Evolutionary conservation across 2,888 invertebrate species (phyloP).

Genomic region (Chaetogeoica ovagalla): DNA sequence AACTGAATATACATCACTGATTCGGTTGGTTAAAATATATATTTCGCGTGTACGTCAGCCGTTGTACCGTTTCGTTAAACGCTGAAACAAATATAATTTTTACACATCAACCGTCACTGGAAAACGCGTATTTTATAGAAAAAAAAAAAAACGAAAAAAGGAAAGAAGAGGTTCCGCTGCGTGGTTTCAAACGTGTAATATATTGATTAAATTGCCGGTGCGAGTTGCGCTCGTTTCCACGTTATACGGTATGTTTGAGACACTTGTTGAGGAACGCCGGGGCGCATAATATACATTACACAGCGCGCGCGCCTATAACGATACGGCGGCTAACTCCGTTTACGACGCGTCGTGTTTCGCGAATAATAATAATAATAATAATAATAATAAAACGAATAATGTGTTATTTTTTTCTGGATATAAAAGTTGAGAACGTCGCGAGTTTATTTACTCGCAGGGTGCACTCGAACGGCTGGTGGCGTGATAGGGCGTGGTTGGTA

Average conservation of each 20-base stretch:
- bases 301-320: no score
- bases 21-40: no score
- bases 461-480: background rate
- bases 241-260: background rate
- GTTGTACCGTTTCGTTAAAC: no score
- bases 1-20: no score
- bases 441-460: background rate
- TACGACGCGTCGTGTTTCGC: background rate
- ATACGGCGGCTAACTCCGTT: background rate
- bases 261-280: constrained; percentile 15
- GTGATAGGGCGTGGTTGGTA: no score
- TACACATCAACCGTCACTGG: no score
- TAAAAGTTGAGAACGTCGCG: background rate
- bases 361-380: background rate
- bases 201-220: constrained; percentile 5
- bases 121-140: no score
- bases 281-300: background rate
- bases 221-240: no score
- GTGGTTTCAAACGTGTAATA: background rate
- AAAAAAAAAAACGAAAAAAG: background rate
- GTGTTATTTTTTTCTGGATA: background rate
- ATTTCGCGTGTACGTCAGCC: no score
- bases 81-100: no score
- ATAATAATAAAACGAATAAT: background rate
- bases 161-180: background rate